Conservation (phyloP, 2,888 invertebrate genomes). For the Rambutsinella grinnellia region DNA sequence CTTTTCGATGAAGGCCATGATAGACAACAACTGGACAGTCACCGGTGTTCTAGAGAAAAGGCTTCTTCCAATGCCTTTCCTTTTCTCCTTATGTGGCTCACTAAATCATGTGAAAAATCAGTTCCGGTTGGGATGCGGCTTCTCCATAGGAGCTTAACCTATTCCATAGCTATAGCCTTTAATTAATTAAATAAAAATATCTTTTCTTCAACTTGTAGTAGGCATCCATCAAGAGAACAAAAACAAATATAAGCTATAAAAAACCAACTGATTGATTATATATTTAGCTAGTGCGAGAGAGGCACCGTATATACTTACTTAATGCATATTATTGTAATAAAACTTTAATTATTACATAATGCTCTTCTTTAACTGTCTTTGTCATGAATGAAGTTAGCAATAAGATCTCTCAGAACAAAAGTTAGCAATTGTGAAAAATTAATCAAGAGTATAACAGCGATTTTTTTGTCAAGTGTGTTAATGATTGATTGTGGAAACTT, state of each 20-base stretch:
- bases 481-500: no score
- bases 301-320: no score
- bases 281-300: background rate
- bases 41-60: slow-evolving; percentile 63
- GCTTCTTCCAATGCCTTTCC: slow-evolving; percentile 62
- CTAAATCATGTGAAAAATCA: slow-evolving; percentile 65
- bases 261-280: background rate
- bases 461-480: no score
- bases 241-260: background rate
- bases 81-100: slow-evolving; percentile 61
- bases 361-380: background rate
- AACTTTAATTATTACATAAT: background rate
- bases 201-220: background rate
- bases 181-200: background rate
- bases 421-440: no score
- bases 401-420: no score
- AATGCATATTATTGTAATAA: background rate
- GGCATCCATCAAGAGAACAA: background rate
- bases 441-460: no score
- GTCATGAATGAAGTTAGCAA: no score
- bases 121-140: slow-evolving; percentile 62
- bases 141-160: slow-evolving; percentile 59
- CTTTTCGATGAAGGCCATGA: slow-evolving; percentile 81
- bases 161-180: slow-evolving; percentile 3
- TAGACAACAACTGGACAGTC: slow-evolving; percentile 65